Conservation (phyloP, 2,888 invertebrate genomes). For the Polyploca ridens region DNA sequence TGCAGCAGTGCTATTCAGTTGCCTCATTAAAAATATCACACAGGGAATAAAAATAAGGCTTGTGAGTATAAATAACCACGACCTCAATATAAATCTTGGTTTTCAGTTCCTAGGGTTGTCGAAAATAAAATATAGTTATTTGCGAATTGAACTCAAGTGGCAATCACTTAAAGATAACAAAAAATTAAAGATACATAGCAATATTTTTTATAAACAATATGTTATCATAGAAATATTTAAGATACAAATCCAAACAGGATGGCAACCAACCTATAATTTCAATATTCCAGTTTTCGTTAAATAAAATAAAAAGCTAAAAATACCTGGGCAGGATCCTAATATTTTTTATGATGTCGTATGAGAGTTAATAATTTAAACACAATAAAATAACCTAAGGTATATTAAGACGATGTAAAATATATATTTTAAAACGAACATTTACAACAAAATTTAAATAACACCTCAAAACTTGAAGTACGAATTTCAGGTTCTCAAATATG, state of each 20-base stretch:
- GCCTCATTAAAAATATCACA: conserved; percentile 83
- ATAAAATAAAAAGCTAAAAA: too few relatives aligned
- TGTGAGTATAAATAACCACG: conserved; percentile 76
- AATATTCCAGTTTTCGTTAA: too few relatives aligned
- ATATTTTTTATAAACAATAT: too few relatives aligned
- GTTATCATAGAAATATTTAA: too few relatives aligned
- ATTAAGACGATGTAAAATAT: neutral
- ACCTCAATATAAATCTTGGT: conserved; percentile 79
- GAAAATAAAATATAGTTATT: conserved; percentile 24
- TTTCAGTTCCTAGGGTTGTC: conserved; percentile 71
- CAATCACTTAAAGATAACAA: neutral
- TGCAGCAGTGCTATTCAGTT: conserved; percentile 72
- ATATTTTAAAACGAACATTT: neutral
- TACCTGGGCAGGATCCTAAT: neutral
- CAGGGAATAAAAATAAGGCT: conserved; percentile 79
- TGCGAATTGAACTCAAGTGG: neutral
- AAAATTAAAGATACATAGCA: too few relatives aligned
- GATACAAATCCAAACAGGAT: too few relatives aligned
- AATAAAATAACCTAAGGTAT: neutral
- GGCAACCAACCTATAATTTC: too few relatives aligned
- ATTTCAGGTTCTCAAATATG: conserved; percentile 19
- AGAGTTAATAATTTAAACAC: neutral
- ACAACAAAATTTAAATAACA: conserved; percentile 9
- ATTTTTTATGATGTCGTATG: neutral
- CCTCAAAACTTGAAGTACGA: conserved; percentile 6